phyloP scores from a whole-genome alignment of 1,140 invertebrate species.

The Trachelipus rathkii region DNA sequence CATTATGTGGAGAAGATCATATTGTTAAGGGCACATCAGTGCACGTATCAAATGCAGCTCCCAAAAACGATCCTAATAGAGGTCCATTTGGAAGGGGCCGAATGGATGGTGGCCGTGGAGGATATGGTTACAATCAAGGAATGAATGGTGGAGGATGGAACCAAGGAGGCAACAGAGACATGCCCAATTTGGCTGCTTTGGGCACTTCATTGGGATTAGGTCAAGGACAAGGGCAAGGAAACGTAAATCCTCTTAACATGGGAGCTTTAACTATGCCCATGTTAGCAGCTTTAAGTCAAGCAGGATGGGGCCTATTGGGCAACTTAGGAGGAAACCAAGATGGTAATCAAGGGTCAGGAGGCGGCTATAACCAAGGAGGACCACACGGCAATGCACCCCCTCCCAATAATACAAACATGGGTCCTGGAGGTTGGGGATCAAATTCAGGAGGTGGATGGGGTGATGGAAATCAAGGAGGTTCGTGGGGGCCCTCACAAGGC shows the following conservation, averaged over 20 bases:
- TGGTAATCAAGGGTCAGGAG: not conserved
- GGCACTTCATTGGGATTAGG: conserved; percentile 65
- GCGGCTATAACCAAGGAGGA: not conserved
- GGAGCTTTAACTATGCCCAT: conserved; percentile 18
- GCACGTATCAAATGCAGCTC: too few species aligned
- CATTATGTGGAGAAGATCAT: too few species aligned
- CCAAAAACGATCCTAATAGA: too few species aligned
- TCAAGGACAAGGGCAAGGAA: conserved; percentile 51
- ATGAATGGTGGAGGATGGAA: conserved; percentile 55
- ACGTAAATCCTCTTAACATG: conserved; percentile 49
- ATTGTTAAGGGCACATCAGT: too few species aligned
- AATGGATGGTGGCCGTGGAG: too few species aligned
- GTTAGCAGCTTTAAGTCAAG: conserved; percentile 19
- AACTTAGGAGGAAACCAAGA: too few species aligned
- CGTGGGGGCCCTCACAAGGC: not conserved
- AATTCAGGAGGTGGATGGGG: conserved; percentile 1
- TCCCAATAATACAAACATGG: not conserved
- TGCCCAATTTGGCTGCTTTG: conserved; percentile 74
- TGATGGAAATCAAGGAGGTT: not conserved
- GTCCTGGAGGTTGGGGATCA: not conserved
- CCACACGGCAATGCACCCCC: not conserved
- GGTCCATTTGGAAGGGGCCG: too few species aligned
- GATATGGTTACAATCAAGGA: too few species aligned
- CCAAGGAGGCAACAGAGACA: conserved; percentile 56
- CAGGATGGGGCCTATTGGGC: conserved; percentile 11